Base-by-base conservation (phyloP, 2,797 vertebrate species). In the Chelon auratus region DNA sequence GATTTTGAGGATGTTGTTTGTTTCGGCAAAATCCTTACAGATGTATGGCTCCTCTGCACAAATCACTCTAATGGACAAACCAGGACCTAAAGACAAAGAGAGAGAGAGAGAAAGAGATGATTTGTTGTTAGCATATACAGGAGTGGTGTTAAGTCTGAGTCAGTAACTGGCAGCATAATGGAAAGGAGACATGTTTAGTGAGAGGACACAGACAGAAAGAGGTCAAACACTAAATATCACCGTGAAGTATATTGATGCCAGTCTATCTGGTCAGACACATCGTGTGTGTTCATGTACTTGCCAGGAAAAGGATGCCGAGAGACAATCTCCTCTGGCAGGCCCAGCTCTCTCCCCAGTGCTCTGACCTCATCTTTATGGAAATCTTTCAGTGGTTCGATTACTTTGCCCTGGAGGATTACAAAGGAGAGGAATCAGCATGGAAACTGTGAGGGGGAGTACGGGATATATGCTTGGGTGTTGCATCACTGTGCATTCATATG, bases 321-420 rank as follows among this genome's bases (percentile, higher is more conserved):
- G 71, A 99, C 96, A 24, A 99, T 95, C 77, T 99, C 98, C 68
- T 99, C 98, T 36, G 98, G 98, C 67, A 99, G 95, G 26, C 97
- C 98, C 60, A 99, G 94, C 79, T 99, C 97, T 90, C 97, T 95
- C 7, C 98, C 97, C 56, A 99, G 92, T 18, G 96, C 95, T 93
- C 97, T 89, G 55, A 99, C 98, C 90, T 99, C 98, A 89, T 99
- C 98, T 89, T 99, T 99, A 93, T 99, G 98, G 70, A 99, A 99
- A 89, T 99, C 97, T 90, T 98, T 99, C 90, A 99, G 92, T 0
- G 98, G 98, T 86, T 99, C 98, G 84, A 99, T 99, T 77, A 99
- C 97, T 93, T 97, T 99, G 72, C 97, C 98, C 98, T 99, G 78
- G 3, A 81, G 56, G 52, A 59, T 57, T 58, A 77, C 45, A 80